Base-by-base conservation (phyloP, 2,888 invertebrate species). In the Caenorhabditis afra region DNA sequence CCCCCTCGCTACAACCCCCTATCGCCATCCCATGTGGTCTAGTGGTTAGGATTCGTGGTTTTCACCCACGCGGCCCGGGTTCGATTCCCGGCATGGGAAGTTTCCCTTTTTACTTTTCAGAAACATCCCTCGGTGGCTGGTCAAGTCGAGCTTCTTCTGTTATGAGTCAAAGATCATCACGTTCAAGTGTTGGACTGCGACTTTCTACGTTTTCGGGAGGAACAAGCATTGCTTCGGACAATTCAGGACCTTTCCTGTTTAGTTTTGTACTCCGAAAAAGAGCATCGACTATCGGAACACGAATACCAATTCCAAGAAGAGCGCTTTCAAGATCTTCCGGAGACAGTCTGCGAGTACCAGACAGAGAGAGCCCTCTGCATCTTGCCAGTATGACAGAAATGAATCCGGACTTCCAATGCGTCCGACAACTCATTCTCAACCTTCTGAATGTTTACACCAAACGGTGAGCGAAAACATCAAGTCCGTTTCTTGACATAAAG, bases 381-480 rank as follows among this genome's bases (percentile, higher is more conserved):
- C 64, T 89, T 49, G 80, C 89, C 12, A 84, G 86, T 18, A 87
- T 87, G 81, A 85, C 81, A 18, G 89, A 89, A 76, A 89, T 89
- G 89, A 87, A 85, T 37, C 89, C 89, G 0, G 89, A 89, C 68
- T 89, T 89, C 65, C 89, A 89, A 81, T 89, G 89, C 83, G 86
- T 89, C 12, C 85, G 89, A 4, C 89, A 90, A 61, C 82, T 89
- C 14, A 79, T 90, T 50, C 75, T 90, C 11, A 90, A 89, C 59
- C 79, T 89, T 14, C 76, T 89, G 23, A 81, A 85, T 57, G 86
- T 87, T 20, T 87, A 88, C 77, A 86, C 86, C 45, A 84, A 79
- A 64, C 66, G 79, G 84, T 29, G 7, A 29, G 7, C 29, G 7
- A 29, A 3, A 3, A 29, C 29, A 29, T 29, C 29, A 3, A 29